Evolutionary conservation across 2,113 vertebrate species (phyloP).

Genomic region (Puntigrus tetrazona): DNA sequence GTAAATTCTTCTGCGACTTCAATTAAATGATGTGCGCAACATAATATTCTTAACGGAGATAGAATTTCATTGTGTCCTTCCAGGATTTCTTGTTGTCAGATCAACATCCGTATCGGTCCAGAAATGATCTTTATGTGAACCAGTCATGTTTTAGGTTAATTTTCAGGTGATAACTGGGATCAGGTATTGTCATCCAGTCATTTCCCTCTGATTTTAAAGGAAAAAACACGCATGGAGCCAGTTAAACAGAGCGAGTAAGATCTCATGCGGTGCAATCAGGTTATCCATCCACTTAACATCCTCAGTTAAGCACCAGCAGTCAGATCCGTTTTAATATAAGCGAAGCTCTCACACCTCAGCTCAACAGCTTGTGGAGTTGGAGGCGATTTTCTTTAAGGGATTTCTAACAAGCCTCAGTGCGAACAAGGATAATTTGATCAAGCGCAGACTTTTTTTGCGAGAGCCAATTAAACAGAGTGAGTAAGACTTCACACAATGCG

Average conservation of each 20-base stretch:
- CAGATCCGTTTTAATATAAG: background rate
- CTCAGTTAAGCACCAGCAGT: background rate
- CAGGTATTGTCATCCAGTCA: background rate
- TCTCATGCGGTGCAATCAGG: background rate
- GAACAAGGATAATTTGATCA: slow-evolving; percentile 21
- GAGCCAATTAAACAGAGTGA: slow-evolving; percentile 53
- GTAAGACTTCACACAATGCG: slow-evolving; percentile 49
- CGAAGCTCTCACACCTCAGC: slow-evolving; percentile 20
- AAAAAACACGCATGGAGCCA: background rate
- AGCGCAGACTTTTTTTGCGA: slow-evolving; percentile 35
- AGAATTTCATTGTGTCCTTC: background rate
- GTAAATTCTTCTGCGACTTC: background rate
- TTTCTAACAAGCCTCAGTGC: slow-evolving; percentile 41
- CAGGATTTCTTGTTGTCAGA: background rate
- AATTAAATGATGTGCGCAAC: background rate
- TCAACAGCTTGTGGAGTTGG: slow-evolving; percentile 23
- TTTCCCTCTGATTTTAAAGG: background rate
- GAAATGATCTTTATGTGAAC: background rate
- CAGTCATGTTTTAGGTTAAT: background rate
- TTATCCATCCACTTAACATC: background rate
- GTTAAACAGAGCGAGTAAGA: background rate
- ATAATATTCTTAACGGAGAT: background rate
- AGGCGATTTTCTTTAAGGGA: slow-evolving; percentile 37
- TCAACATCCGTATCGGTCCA: background rate
- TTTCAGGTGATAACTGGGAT: background rate